These are phyloP conservation scores for Anisognathus igniventris DNA, from an alignment of 2,797 vertebrate species.

Conservation along the genomic window DNA sequence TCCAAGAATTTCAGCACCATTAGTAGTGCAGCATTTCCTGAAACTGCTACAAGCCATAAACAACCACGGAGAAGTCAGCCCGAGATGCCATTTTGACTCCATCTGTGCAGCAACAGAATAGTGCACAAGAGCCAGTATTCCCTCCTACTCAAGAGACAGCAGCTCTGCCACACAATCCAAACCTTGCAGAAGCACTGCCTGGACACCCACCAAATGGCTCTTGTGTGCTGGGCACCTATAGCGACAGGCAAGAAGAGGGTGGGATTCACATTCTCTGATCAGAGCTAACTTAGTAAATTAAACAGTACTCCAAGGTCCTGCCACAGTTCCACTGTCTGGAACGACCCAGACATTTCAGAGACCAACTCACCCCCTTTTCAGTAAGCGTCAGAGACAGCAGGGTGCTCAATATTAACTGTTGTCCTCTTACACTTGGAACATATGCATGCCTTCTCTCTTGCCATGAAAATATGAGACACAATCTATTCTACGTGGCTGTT, in stretches of 20 bases:
- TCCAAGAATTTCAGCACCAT: background rate
- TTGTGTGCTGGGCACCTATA: background rate
- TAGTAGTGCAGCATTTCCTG: background rate
- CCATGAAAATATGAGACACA: background rate
- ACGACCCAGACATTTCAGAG: background rate
- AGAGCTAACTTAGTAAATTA: background rate
- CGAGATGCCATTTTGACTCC: background rate
- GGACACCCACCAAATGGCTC: rapidly evolving
- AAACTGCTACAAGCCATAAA: background rate
- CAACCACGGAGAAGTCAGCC: background rate
- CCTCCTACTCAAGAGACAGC: background rate
- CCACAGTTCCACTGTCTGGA: background rate
- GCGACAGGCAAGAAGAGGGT: rapidly evolving
- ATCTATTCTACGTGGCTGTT: background rate
- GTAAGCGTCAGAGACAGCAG: background rate
- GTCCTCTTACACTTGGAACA: background rate
- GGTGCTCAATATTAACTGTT: background rate
- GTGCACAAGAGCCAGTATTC: rapidly evolving
- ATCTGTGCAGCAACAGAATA: background rate
- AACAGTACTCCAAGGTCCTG: background rate
- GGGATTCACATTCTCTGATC: background rate
- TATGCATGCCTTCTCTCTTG: background rate
- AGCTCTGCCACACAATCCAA: background rate
- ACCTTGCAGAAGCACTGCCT: background rate
- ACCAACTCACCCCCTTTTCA: background rate